These are phyloP conservation scores for Mobula birostris DNA, from an alignment of 2,113 vertebrate genomes.

Conservation along the genomic window DNA sequence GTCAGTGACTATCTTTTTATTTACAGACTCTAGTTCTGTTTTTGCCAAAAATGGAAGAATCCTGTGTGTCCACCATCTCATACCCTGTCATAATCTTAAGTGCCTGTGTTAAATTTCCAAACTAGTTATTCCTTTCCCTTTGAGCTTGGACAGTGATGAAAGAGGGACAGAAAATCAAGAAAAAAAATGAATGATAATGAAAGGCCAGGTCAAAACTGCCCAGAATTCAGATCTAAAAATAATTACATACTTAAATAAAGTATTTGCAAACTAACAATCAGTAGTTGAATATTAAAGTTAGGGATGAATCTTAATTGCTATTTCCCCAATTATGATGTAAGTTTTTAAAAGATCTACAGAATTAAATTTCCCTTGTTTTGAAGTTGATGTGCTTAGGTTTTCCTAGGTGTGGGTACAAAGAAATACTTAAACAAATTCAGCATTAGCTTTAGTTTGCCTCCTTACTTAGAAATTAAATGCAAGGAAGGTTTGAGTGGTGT, in stretches of 20 bases:
- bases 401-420: neutral
- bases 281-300: neutral
- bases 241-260: neutral
- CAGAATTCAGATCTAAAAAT: neutral
- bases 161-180: neutral
- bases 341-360: neutral
- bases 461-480: neutral
- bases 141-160: neutral
- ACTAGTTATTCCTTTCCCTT: neutral
- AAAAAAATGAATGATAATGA: neutral
- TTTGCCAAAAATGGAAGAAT: neutral
- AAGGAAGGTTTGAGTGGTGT: neutral
- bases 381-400: neutral
- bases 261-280: too few species aligned
- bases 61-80: neutral
- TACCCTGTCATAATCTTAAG: neutral
- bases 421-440: neutral
- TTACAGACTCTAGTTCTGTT: neutral
- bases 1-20: neutral
- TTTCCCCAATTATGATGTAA: neutral
- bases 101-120: neutral
- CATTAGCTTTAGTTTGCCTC: neutral
- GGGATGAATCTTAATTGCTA: neutral
- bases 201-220: neutral
- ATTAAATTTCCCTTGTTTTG: neutral